Evolutionary conservation across 2,888 invertebrate species (phyloP).

Genomic region (Caenorhabditis drosophilae): DNA sequence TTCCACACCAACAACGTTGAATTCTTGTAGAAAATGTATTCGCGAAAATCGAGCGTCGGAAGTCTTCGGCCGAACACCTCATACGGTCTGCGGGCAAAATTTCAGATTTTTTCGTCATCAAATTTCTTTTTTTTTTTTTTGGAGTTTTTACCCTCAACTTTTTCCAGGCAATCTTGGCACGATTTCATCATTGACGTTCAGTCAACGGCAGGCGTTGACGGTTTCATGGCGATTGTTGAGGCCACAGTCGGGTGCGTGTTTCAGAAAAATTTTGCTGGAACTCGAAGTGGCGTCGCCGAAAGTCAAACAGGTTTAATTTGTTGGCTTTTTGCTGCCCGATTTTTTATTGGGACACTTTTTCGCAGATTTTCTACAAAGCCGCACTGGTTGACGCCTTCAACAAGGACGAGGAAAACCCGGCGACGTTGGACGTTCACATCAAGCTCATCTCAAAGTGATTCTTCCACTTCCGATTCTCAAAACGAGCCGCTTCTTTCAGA

Average conservation of each 20-base stretch:
- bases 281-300: constrained; percentile 64
- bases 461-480: background rate
- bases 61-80: constrained; percentile 26
- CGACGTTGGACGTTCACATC: constrained; percentile 66
- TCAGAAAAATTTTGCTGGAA: constrained; percentile 64
- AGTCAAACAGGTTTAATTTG: constrained; percentile 66
- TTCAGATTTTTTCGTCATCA: background rate
- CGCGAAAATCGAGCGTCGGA: constrained; percentile 30
- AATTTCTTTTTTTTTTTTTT: background rate
- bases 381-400: constrained; percentile 67
- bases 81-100: too few species aligned
- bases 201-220: constrained; percentile 56
- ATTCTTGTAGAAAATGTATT: too few species aligned
- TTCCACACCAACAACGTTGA: too few species aligned
- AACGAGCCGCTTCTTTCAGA: constrained; percentile 36
- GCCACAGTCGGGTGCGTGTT: constrained; percentile 50
- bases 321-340: background rate
- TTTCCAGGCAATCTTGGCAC: constrained; percentile 49
- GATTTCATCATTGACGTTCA: constrained; percentile 49
- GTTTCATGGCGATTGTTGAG: constrained; percentile 59
- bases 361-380: constrained; percentile 68
- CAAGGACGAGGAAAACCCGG: constrained; percentile 60
- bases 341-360: background rate
- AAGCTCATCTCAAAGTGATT: constrained; percentile 58
- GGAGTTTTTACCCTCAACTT: background rate